phyloP scores from a whole-genome alignment of 2,113 vertebrate species.

The Channa maculata region DNA sequence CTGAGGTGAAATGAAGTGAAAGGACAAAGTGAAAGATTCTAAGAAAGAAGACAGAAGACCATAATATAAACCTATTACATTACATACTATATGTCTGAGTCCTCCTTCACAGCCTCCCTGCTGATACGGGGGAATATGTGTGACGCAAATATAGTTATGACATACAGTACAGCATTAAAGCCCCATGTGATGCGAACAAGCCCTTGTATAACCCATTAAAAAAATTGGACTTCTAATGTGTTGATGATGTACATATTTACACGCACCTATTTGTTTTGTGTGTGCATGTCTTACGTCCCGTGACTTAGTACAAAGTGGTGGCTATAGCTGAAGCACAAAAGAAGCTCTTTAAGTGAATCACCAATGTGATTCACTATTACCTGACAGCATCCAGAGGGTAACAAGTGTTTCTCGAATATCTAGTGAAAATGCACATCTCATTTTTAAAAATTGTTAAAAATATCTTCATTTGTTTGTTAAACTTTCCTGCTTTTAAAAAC shows the following conservation, averaged over 20 bases:
- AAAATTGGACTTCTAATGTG: neutral
- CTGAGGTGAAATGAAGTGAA: conserved; percentile 7
- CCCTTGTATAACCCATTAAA: neutral
- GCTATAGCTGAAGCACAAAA: conserved; percentile 3
- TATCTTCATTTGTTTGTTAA: neutral
- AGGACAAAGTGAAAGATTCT: conserved; percentile 9
- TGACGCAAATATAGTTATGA: conserved; percentile 11
- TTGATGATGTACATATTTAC: neutral
- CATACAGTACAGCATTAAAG: neutral
- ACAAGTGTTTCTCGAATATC: neutral
- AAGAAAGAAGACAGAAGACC: neutral
- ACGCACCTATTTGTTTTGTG: conserved; percentile 1
- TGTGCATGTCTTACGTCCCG: neutral
- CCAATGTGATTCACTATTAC: neutral
- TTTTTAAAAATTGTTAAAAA: too few relatives aligned
- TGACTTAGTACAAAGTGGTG: neutral
- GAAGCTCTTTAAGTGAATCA: neutral
- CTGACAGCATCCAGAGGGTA: neutral
- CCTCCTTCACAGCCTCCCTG: conserved; percentile 25
- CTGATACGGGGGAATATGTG: conserved; percentile 45
- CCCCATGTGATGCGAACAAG: neutral
- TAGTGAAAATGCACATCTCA: neutral
- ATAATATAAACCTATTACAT: too few relatives aligned
- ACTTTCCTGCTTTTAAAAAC: neutral
- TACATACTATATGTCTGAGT: conserved; percentile 24